Conservation (phyloP, 2,888 invertebrate species). For the Brenthis hecate region DNA sequence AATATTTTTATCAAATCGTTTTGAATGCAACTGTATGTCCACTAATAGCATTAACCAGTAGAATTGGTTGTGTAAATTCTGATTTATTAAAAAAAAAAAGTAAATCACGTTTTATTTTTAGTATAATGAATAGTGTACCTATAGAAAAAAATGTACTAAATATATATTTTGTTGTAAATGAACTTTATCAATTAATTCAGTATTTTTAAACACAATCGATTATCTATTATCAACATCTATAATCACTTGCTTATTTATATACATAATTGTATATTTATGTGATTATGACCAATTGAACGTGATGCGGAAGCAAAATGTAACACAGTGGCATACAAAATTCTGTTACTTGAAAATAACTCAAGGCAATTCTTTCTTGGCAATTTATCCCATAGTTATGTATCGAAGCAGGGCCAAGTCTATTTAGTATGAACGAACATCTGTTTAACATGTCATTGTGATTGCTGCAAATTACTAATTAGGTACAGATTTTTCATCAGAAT, state of each 20-base stretch:
- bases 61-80: too few species aligned
- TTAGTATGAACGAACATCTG: slow-evolving; percentile 12
- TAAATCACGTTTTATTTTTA: too few species aligned
- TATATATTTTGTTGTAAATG: too few species aligned
- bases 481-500: not conserved
- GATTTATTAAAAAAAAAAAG: too few species aligned
- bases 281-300: not conserved
- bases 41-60: too few species aligned
- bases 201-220: too few species aligned
- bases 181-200: too few species aligned
- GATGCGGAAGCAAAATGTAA: slow-evolving; percentile 1
- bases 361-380: slow-evolving; percentile 18
- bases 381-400: slow-evolving; percentile 3
- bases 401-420: slow-evolving; percentile 11
- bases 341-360: slow-evolving; percentile 19
- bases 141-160: too few species aligned
- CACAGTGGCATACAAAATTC: slow-evolving; percentile 7
- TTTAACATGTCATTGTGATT: slow-evolving; percentile 3
- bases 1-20: too few species aligned
- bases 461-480: slow-evolving; percentile 9
- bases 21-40: too few species aligned
- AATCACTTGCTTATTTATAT: not conserved
- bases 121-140: too few species aligned
- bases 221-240: not conserved
- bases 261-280: not conserved